These are phyloP conservation scores for Syngnathus rostellatus DNA, from an alignment of 2,797 vertebrate genomes.

Conservation along the genomic window DNA sequence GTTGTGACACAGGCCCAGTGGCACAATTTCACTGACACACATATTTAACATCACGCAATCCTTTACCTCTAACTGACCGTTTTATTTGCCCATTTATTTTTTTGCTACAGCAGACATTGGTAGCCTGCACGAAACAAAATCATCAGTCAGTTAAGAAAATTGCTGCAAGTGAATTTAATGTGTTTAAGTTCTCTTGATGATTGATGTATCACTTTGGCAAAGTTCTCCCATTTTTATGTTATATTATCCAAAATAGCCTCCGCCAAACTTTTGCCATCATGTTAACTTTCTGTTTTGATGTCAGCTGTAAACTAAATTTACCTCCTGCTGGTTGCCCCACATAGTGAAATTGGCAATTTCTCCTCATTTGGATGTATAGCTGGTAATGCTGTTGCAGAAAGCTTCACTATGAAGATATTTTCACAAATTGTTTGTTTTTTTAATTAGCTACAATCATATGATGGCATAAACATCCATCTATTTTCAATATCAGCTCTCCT, in stretches of 20 bases:
- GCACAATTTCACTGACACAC: slow-evolving; percentile 42
- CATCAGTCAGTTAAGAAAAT: slow-evolving; percentile 1
- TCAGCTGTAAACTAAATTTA: neutral
- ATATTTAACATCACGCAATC: slow-evolving; percentile 36
- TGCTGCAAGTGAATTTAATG: neutral
- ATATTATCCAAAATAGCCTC: neutral
- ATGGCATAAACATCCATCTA: neutral
- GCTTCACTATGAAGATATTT: neutral
- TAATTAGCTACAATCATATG: no score
- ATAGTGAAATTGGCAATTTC: neutral
- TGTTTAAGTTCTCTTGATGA: slow-evolving; percentile 16
- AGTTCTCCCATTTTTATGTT: neutral
- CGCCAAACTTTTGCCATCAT: neutral
- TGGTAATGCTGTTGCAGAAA: neutral
- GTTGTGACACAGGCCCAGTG: slow-evolving; percentile 41
- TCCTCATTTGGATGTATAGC: neutral
- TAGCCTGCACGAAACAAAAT: neutral
- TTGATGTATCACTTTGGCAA: slow-evolving; percentile 13
- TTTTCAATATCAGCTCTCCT: neutral
- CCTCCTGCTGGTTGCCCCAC: neutral
- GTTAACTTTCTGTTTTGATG: neutral
- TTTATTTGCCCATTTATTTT: neutral
- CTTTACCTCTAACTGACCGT: slow-evolving; percentile 28
- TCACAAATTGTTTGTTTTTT: neutral
- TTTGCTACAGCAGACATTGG: slow-evolving; percentile 8